Conservation (phyloP, 1,140 invertebrate species). For the Heliothis subflexa region DNA sequence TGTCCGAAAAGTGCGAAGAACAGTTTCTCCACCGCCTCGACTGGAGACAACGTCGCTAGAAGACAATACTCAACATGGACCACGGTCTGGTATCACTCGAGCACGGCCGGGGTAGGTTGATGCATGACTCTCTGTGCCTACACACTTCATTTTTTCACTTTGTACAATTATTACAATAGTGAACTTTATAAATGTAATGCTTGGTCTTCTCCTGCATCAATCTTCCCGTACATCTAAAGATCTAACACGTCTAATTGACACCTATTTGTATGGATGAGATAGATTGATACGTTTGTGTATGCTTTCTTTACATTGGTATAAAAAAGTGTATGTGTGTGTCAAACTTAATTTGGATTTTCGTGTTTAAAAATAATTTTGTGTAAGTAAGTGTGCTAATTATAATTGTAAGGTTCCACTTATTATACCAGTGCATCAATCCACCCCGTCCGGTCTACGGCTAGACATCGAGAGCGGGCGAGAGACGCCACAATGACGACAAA, state of each 20-base stretch:
- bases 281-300: conserved; percentile 59
- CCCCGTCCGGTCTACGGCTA: conserved; percentile 67
- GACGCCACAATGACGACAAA: conserved; percentile 79
- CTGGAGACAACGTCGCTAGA: conserved; percentile 93
- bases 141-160: not conserved
- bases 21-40: conserved; percentile 97
- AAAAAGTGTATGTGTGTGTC: conserved; percentile 39
- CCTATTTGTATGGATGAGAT: conserved; percentile 48
- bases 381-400: conserved; percentile 14
- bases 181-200: not conserved
- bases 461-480: conserved; percentile 76
- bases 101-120: conserved; percentile 72
- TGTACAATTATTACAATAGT: not conserved
- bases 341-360: not conserved
- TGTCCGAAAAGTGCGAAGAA: conserved; percentile 99
- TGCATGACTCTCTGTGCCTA: conserved; percentile 55
- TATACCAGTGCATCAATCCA: conserved; percentile 71
- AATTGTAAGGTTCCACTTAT: conserved; percentile 8
- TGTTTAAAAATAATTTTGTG: conserved; percentile 16
- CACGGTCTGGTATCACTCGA: conserved; percentile 61
- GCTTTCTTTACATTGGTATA: conserved; percentile 43
- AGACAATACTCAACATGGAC: conserved; percentile 81
- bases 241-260: conserved; percentile 50
- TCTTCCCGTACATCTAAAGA: conserved; percentile 50
- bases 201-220: conserved; percentile 48